Evolutionary conservation across 2,797 vertebrate genomes (phyloP).

Genomic region (Bradypodion pumilum): DNA sequence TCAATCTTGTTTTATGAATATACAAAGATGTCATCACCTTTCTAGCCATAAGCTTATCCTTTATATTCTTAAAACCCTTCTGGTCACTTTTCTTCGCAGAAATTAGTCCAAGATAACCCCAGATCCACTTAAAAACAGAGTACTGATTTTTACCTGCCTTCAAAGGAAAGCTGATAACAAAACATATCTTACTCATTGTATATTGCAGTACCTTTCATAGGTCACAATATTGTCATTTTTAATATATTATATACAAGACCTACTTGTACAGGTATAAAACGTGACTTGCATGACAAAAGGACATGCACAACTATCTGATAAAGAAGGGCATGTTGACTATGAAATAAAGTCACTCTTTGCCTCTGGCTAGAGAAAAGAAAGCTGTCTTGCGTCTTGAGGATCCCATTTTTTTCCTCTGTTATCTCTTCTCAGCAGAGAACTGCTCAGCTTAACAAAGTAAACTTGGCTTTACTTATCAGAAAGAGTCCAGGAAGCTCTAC

Average conservation of each 20-base stretch:
- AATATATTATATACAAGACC: background rate
- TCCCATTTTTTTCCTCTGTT: conserved; percentile 65
- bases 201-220: background rate
- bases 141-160: background rate
- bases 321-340: conserved; percentile 49
- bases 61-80: background rate
- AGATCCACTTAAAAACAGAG: background rate
- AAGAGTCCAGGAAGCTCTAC: conserved; percentile 80
- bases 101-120: background rate
- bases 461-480: conserved; percentile 86
- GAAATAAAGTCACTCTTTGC: conserved; percentile 43
- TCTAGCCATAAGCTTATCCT: background rate
- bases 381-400: conserved; percentile 54
- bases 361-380: conserved; percentile 27
- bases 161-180: background rate
- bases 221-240: background rate
- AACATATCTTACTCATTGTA: background rate
- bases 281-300: background rate
- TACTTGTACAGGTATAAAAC: background rate
- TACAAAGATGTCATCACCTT: conserved; percentile 45
- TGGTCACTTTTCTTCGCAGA: background rate
- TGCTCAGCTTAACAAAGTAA: conserved; percentile 86
- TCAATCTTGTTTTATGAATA: conserved; percentile 38
- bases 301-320: conserved; percentile 37
- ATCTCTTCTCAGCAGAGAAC: conserved; percentile 82